phyloP scores from a whole-genome alignment of 2,113 vertebrate genomes.

The Mionectes macconnelli region DNA sequence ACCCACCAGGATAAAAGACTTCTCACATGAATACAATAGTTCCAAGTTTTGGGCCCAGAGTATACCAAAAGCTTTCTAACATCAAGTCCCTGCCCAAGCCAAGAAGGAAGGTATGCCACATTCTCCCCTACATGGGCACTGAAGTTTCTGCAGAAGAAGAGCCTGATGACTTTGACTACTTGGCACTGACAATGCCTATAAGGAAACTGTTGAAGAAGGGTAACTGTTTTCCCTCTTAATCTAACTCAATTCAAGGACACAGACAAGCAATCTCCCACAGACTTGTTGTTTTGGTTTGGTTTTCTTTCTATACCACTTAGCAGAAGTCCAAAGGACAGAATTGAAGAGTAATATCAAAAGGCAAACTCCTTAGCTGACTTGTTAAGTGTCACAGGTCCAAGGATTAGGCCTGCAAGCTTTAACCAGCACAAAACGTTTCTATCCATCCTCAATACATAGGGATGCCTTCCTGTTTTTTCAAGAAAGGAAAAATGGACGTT shows the following conservation, averaged over 20 bases:
- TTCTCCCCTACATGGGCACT: neutral
- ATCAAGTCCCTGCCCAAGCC: neutral
- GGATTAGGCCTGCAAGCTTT: neutral
- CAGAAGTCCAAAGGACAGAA: neutral
- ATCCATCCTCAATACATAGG: rapidly evolving
- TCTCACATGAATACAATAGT: neutral
- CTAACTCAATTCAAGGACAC: neutral
- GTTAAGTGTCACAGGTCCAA: neutral
- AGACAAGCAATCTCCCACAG: neutral
- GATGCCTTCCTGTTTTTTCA: neutral
- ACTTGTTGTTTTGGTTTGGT: neutral
- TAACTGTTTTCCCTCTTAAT: neutral
- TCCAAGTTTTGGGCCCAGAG: neutral
- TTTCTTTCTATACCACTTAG: neutral
- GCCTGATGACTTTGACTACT: neutral
- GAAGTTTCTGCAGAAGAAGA: neutral
- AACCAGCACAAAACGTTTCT: neutral
- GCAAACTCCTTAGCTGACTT: neutral
- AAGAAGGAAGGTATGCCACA: neutral
- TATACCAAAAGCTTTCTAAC: neutral
- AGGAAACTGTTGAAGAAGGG: neutral
- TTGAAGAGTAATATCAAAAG: neutral
- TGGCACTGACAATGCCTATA: neutral
- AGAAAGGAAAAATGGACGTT: neutral
- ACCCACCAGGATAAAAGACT: neutral